Base-by-base conservation (phyloP, 2,113 vertebrate species). In the Notarius lentiginosus region DNA sequence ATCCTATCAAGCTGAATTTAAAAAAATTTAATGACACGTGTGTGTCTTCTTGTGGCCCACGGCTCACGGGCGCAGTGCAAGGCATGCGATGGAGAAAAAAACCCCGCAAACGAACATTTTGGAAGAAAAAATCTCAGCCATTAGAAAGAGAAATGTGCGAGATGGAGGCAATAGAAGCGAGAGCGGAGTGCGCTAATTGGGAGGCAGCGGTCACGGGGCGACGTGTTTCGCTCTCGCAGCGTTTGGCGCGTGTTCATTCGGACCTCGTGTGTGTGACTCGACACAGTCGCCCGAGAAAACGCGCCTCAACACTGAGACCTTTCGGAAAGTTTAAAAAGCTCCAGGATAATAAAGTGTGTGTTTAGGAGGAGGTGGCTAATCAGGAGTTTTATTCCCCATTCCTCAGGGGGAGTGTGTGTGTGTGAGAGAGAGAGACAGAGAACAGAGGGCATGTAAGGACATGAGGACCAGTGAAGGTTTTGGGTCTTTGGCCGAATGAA, bases 141-240 rank as follows among this genome's bases (percentile, higher is more conserved):
- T 84, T 79, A 58, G 72, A 79, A 66, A 58, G 41, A 79, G 84
- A 60, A 65, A 73, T 61, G 55, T 83, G 75, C 81, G 61, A 87
- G 56, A 77, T 58, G 51, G 9, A 53, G 75, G 10, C 27, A 77
- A 55, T 14, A 1, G 34, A 55, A 81, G 70, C 63, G n/a, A 47
- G 6, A 30, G 61, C 73, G 77, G 76, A 4, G 30, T n/a, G 58
- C 55, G 34, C 72, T 83, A 66, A 83, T 68, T 83, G 60, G 80
- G 27, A 83, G 80, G 24, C 86, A 53, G 80, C 80, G 56, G 53
- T 82, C 34, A 51, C n/a, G 53, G 22, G 30, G 22, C 68, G 56
- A 17, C 10, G 53, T 24, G 47, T 83, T 41, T 51, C n/a, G 75
- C 82, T n/a, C 76, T 53, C 41, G 24, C 84, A 30, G 68, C 66